Evolutionary conservation across 2,113 vertebrate genomes (phyloP).

Genomic region (Circaetus gallicus): DNA sequence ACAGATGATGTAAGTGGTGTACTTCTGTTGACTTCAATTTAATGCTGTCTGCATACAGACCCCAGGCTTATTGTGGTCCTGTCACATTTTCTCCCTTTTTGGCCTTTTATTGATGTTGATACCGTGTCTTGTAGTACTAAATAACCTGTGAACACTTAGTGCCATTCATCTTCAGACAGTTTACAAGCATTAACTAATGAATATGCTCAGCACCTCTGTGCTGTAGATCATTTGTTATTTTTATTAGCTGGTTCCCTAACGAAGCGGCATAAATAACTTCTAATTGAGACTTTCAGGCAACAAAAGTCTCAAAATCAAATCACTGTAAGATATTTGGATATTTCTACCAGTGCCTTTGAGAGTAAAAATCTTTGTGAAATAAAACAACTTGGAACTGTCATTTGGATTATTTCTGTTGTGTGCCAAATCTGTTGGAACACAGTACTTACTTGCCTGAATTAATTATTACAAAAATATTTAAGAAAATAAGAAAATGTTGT

Average conservation of each 20-base stretch:
- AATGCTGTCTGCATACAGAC: neutral
- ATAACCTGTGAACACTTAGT: neutral
- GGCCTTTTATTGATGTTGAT: neutral
- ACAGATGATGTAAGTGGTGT: neutral
- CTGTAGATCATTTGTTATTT: neutral
- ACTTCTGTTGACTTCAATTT: conserved; percentile 1
- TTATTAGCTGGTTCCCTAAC: neutral
- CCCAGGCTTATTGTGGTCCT: neutral
- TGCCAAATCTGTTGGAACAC: neutral
- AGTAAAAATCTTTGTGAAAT: neutral
- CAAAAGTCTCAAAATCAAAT: neutral
- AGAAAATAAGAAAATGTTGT: neutral
- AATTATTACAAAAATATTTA: neutral
- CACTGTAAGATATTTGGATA: neutral
- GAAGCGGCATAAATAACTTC: neutral
- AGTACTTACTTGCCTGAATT: neutral
- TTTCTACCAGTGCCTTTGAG: neutral
- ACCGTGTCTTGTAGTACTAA: neutral
- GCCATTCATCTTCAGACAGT: neutral
- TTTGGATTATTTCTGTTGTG: neutral
- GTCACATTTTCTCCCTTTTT: neutral
- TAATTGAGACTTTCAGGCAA: neutral
- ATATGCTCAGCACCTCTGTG: neutral
- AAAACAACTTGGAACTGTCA: neutral
- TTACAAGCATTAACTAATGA: neutral